phyloP scores from a whole-genome alignment of 2,888 invertebrate species.

The Andrena trimmerana region DNA sequence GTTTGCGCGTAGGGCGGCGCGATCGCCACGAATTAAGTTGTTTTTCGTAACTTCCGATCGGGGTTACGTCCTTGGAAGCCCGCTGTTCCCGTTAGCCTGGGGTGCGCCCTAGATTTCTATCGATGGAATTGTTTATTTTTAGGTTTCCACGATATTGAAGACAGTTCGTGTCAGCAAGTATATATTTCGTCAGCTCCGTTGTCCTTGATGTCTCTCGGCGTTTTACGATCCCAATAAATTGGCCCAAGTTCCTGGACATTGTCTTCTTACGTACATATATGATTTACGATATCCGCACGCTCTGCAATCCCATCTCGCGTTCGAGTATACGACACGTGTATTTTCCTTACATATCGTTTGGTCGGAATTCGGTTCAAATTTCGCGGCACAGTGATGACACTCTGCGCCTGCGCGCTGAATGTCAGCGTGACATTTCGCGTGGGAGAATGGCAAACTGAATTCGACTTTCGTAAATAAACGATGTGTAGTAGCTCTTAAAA shows the following conservation, averaged over 20 bases:
- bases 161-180: slow-evolving; percentile 51
- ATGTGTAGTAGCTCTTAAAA: slow-evolving; percentile 1
- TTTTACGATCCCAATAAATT: slow-evolving; percentile 18
- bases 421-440: slow-evolving; percentile 22
- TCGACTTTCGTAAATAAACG: slow-evolving; percentile 12
- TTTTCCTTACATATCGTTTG: not conserved
- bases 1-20: slow-evolving; percentile 30
- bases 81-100: slow-evolving; percentile 56
- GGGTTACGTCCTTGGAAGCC: slow-evolving; percentile 62
- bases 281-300: not conserved
- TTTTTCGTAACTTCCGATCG: slow-evolving; percentile 66
- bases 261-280: not conserved
- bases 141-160: slow-evolving; percentile 56
- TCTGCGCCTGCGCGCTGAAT: slow-evolving; percentile 1
- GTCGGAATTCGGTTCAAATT: not conserved
- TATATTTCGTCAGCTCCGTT: slow-evolving; percentile 11
- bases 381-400: not conserved
- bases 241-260: not conserved
- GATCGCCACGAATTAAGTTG: slow-evolving; percentile 57
- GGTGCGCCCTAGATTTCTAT: slow-evolving; percentile 68
- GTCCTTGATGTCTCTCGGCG: not conserved
- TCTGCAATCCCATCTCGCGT: not conserved
- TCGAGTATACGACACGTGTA: not conserved
- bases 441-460: not conserved
- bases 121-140: slow-evolving; percentile 70